phyloP scores from a whole-genome alignment of 2,888 invertebrate genomes.

The Eutolmus rufibarbis region DNA sequence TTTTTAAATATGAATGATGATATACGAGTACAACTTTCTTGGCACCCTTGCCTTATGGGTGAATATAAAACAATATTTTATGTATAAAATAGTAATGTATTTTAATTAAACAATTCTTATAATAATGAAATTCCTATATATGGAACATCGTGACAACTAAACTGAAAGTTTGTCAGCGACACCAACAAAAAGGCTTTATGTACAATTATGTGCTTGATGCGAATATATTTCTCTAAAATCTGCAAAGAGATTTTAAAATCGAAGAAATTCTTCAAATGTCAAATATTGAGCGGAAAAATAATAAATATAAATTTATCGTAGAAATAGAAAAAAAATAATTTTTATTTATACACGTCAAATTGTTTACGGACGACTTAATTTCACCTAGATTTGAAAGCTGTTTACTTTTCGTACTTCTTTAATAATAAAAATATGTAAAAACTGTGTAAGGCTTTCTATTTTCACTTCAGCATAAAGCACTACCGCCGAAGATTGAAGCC shows the following conservation, averaged over 20 bases:
- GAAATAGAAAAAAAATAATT: background rate
- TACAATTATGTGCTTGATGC: background rate
- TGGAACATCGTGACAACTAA: background rate
- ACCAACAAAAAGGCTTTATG: background rate
- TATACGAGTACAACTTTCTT: background rate
- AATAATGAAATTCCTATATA: background rate
- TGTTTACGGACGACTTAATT: background rate
- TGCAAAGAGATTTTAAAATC: background rate
- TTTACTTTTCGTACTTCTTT: conserved; percentile 17
- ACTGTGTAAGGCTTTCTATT: background rate
- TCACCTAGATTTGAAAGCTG: background rate
- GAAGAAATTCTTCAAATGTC: background rate
- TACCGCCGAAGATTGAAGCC: conserved; percentile 75
- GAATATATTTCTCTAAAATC: background rate
- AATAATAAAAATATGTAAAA: background rate
- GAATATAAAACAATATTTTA: background rate
- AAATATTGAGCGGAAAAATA: background rate
- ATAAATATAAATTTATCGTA: conserved; percentile 22
- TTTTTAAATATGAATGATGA: too few relatives aligned
- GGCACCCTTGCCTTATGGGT: background rate
- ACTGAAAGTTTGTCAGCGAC: background rate
- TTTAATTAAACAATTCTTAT: background rate
- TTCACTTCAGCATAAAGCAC: conserved; percentile 49
- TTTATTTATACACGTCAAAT: conserved; percentile 10
- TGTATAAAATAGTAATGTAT: background rate